Evolutionary conservation across 1,140 invertebrate species (phyloP).

Genomic region (Diachasma alloeum): DNA sequence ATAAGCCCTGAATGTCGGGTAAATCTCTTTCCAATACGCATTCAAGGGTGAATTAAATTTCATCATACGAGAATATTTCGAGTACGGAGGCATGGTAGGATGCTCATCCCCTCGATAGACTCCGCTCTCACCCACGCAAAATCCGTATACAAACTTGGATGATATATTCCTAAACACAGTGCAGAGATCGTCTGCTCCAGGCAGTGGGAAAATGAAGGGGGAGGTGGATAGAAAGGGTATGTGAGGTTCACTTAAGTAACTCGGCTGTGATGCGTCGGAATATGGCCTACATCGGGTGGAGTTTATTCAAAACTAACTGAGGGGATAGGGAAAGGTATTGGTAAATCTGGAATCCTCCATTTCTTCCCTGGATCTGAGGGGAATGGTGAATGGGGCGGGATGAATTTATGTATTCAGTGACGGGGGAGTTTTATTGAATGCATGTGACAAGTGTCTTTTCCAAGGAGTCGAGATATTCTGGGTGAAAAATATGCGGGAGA

Average conservation of each 20-base stretch:
- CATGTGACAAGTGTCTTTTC: background rate
- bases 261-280: background rate
- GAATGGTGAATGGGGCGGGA: background rate
- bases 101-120: no score
- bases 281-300: background rate
- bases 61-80: slow-evolving; percentile 28
- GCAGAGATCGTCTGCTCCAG: no score
- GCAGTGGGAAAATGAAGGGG: no score
- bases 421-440: background rate
- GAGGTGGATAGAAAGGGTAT: background rate
- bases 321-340: background rate
- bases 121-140: no score
- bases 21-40: slow-evolving; percentile 55
- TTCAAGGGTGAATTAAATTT: slow-evolving; percentile 49
- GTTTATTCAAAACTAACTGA: background rate
- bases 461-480: background rate
- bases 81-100: background rate
- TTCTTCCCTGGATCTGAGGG: background rate
- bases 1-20: slow-evolving; percentile 3
- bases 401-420: background rate
- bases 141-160: no score
- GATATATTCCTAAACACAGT: no score
- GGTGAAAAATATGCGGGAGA: background rate
- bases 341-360: background rate
- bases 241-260: background rate